A percentile compares a stretch with the other conserved stretches of the same genome.
Conservation (phyloP, 2,113 vertebrate genomes). For the Willisornis vidua region DNA sequence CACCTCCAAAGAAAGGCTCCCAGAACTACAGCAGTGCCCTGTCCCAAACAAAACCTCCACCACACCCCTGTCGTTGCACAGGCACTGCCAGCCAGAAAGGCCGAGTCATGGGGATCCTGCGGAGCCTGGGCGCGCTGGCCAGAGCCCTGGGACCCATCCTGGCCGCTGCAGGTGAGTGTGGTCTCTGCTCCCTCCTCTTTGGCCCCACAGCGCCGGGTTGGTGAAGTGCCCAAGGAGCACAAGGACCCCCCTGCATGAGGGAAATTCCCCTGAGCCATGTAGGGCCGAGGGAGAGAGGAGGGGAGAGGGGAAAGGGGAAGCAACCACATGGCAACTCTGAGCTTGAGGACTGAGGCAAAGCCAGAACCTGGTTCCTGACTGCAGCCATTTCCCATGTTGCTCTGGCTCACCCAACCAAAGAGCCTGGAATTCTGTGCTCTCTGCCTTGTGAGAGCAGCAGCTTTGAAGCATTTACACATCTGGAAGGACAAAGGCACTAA, state of each 20-base stretch:
- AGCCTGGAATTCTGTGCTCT: background rate
- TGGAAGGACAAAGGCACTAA: background rate
- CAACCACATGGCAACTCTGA: background rate
- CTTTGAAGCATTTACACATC: background rate
- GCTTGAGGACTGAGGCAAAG: background rate
- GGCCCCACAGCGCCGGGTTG: accelerated
- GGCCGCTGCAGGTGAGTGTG: slow-evolving; percentile 82
- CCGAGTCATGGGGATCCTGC: slow-evolving; percentile 91
- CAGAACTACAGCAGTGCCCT: accelerated
- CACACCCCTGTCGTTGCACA: background rate
- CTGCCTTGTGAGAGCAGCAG: background rate
- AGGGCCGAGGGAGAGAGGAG: background rate
- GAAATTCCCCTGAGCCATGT: accelerated
- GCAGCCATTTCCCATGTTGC: background rate
- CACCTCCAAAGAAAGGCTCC: background rate
- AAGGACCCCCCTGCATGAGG: accelerated
- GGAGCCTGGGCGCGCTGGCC: slow-evolving; percentile 91
- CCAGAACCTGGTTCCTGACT: background rate
- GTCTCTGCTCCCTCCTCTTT: background rate
- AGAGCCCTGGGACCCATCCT: slow-evolving; percentile 87
- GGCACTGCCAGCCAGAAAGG: slow-evolving; percentile 90
- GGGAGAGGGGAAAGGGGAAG: background rate
- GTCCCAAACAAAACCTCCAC: accelerated
- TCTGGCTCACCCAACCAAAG: background rate
- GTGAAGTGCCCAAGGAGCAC: background rate